Percentiles rank a stretch among this genome's conserved stretches.
Conservation (phyloP, 2,113 vertebrate genomes). For the Lanius collurio region DNA sequence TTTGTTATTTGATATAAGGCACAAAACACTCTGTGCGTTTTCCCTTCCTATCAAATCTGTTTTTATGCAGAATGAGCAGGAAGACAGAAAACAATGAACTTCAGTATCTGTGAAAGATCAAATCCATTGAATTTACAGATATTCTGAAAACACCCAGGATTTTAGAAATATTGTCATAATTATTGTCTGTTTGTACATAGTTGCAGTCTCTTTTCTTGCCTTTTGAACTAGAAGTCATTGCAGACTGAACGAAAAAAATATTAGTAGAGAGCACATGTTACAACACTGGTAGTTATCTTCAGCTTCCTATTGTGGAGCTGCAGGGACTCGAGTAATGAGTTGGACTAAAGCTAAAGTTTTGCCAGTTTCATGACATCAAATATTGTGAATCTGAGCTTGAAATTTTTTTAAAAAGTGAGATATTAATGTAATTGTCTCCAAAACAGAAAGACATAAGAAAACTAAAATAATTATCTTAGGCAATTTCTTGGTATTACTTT, state of each 20-base stretch:
- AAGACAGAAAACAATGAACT: not conserved
- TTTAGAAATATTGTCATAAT: not conserved
- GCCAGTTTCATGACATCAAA: not conserved
- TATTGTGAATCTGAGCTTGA: not conserved
- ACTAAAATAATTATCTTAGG: not conserved
- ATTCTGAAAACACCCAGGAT: not conserved
- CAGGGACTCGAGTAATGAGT: not conserved
- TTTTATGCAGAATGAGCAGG: not conserved
- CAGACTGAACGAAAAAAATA: not conserved
- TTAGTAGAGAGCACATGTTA: rapidly evolving
- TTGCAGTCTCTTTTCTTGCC: not conserved
- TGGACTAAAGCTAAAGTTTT: not conserved
- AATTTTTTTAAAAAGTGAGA: not conserved
- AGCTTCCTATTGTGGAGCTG: not conserved
- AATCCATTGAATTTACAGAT: not conserved
- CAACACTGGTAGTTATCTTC: not conserved
- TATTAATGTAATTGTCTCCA: not conserved
- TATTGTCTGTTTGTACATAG: not conserved
- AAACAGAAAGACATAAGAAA: not conserved
- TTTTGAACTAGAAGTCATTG: not conserved
- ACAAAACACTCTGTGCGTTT: not conserved
- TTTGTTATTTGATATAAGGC: not conserved
- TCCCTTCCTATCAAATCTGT: not conserved
- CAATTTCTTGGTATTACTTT: not conserved
- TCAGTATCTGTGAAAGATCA: not conserved